Base-by-base conservation (phyloP, 2,113 vertebrate genomes). In the Lichenostomus cassidix region DNA sequence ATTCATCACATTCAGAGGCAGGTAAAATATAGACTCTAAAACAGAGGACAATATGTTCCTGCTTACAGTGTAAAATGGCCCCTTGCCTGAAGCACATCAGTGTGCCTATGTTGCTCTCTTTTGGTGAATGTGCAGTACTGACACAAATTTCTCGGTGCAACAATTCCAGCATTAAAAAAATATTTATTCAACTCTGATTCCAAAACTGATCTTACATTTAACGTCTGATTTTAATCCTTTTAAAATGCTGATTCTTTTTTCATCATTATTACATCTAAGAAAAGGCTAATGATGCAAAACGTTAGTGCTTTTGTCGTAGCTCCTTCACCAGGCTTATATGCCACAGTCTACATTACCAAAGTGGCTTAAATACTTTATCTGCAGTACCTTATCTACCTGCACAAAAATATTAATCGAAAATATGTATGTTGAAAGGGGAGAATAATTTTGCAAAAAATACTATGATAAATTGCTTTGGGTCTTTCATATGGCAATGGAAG, bases 31-130 rank as follows among this genome's bases (percentile, higher is more conserved):
- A 89, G 95, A 63, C 83, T 85, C 93, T 88, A 52, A 91, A 83
- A 21, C 65, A 89, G 87, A 65, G 22, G 47, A 44, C 85, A 87
- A 12, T 8, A 46, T 21, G 91, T 88, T 93, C 67, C 87, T 58
- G 65, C 81, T 75, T 68, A 52, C 67, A 11, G 7, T 21, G 42
- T 71, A 90, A 97, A 96, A 97, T 80, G 89, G 96, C 92, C 85
- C 69, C 75, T 62, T 65, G 59, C 77, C 59, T 63, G 11, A 29
- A 73, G 92, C 84, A 71, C 7, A 0, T 76, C 74, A 73, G 75
- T 6, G 92, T 90, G 97, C 97, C 94, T 90, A 90, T 96, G 85
- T 96, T 98, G 98, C 98, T 97, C 98, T 98, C 98, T 98, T 95
- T 97, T 97, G 98, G 98, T 77, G 76, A 96, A 97, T 91, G 69